Evolutionary conservation across 1,140 invertebrate genomes (phyloP), one percentile per base, ranked within the genome.

Genomic region (Drosophila varians): DNA sequence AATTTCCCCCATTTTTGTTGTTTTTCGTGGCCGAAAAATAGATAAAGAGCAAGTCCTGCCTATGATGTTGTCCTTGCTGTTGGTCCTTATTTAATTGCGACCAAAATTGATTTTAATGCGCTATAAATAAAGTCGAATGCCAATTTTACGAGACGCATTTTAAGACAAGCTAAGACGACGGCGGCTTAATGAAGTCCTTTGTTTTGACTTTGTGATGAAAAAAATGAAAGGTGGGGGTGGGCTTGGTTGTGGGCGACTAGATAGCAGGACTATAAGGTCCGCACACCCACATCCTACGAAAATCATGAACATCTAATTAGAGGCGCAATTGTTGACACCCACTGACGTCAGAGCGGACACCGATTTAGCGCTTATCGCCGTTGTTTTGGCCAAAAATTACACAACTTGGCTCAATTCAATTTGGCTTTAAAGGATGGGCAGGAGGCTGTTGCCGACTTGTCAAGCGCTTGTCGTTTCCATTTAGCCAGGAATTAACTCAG

Each of bases 61-160:
- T 11, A 25, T 62, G 12, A 23, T 26, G 4, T 28, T 18, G 6
- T 14, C n/a, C 25, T 42, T 46, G 40, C 18, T 49, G 16, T 65
- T 65, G 26, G 6, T 28, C 55, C 18, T 77, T 28, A 80, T 80
- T 84, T 80, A 80, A 87, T 86, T 77, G 84, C 77, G 76, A 61
- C 71, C 62, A 60, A 87, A 86, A 77, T 87, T 86, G 82, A 87
- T 77, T 80, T 77, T 74, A 86, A 74, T 77, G 62, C 48, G 82
- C 82, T 80, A 86, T 87, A 80, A 87, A 86, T 86, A 86, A 70
- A 77, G 65, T 42, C 42, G 66, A 62, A 57, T 65, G 64, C 73
- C 72, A 86, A 86, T 86, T 86, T 86, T 80, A 53, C 57, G 74
- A 26, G 47, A 16, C 26, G 64, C 38, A 47, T 73, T 69, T 68